Conservation (phyloP, 2,797 vertebrate genomes). For the Alcedo quadribrachys region DNA sequence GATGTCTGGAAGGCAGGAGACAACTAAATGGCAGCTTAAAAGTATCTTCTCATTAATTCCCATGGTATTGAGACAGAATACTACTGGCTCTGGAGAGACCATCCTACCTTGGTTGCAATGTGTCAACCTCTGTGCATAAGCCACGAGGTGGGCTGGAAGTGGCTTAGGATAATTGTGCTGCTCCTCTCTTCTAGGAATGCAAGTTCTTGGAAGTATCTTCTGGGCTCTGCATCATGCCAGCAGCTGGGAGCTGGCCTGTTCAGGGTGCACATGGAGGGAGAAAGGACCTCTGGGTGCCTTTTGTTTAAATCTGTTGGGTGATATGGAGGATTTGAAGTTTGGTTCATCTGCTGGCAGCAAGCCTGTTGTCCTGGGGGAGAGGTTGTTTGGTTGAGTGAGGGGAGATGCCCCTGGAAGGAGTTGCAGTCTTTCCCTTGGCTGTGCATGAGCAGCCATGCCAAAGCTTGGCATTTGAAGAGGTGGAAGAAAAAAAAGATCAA, state of each 20-base stretch:
- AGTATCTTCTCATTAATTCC: neutral
- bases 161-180: neutral
- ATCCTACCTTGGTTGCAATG: neutral
- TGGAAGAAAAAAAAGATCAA: conserved; percentile 6
- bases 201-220: neutral
- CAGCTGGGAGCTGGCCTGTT: neutral
- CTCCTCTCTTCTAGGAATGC: neutral
- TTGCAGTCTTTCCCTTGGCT: neutral
- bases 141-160: neutral
- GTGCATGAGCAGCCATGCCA: neutral
- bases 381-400: neutral
- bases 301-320: neutral
- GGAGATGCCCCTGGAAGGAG: neutral
- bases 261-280: neutral
- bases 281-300: neutral
- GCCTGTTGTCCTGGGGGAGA: neutral
- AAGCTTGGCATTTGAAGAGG: neutral
- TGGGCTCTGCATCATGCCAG: neutral
- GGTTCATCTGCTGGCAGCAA: neutral
- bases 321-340: neutral
- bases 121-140: neutral
- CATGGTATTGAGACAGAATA: neutral
- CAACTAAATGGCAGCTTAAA: neutral
- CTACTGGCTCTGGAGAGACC: neutral
- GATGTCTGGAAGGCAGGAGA: neutral